Evolutionary conservation across 2,888 invertebrate species (phyloP).

Genomic region (Eupithecia pulchellata): DNA sequence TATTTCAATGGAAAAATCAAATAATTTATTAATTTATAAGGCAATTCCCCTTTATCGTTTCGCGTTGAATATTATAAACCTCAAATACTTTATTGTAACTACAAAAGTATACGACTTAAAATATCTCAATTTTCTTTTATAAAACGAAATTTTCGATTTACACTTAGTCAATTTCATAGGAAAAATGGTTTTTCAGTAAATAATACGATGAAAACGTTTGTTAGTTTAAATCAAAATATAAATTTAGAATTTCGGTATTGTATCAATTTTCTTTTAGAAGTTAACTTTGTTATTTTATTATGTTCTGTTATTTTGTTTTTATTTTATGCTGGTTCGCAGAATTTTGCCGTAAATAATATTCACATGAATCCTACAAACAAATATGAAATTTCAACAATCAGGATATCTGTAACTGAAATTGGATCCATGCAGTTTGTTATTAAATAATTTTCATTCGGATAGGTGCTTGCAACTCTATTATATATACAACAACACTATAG

Average conservation of each 20-base stretch:
- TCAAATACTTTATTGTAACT: background rate
- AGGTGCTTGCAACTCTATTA: too few relatives aligned
- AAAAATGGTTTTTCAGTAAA: too few relatives aligned
- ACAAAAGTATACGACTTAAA: background rate
- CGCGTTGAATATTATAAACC: conserved; percentile 33
- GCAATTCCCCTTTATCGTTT: conserved; percentile 43
- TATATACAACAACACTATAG: conserved; percentile 14
- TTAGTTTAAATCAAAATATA: too few relatives aligned
- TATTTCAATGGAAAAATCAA: conserved; percentile 32
- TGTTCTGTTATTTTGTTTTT: background rate
- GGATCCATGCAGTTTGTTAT: background rate
- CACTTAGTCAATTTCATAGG: background rate
- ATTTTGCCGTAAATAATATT: background rate
- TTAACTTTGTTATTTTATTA: too few relatives aligned
- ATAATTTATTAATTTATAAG: conserved; percentile 38
- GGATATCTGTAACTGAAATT: background rate
- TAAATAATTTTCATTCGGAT: conserved; percentile 1
- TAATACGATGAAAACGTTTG: too few relatives aligned
- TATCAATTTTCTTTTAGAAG: too few relatives aligned
- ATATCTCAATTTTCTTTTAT: background rate
- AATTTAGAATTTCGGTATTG: too few relatives aligned
- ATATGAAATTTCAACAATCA: background rate
- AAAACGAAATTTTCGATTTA: background rate
- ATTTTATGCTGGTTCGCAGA: background rate
- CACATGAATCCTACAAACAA: background rate